These are phyloP conservation scores for Idaea straminata DNA, from an alignment of 2,888 invertebrate species.

Conservation along the genomic window DNA sequence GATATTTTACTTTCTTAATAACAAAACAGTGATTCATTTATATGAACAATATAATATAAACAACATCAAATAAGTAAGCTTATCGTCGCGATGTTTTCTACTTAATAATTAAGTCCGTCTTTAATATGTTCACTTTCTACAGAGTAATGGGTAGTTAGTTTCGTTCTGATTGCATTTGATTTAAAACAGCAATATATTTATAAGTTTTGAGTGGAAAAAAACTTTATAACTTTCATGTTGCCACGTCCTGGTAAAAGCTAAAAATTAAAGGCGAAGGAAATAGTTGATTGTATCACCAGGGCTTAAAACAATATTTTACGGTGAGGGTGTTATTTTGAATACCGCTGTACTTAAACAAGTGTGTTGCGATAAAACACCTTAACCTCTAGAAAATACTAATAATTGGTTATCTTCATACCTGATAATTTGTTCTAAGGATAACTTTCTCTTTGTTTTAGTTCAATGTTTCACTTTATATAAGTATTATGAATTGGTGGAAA, in stretches of 20 bases:
- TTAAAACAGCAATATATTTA: slow-evolving; percentile 49
- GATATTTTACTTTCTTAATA: neutral
- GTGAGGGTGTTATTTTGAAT: too few species aligned
- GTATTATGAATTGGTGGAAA: too few species aligned
- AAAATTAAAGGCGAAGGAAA: neutral
- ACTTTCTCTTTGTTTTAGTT: too few species aligned
- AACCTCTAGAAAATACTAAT: too few species aligned
- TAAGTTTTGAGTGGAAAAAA: slow-evolving; percentile 16
- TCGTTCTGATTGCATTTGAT: slow-evolving; percentile 52
- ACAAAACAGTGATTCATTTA: slow-evolving; percentile 1
- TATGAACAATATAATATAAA: neutral
- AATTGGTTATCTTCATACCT: too few species aligned
- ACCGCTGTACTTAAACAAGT: too few species aligned
- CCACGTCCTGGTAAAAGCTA: neutral
- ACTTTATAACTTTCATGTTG: neutral
- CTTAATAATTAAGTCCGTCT: slow-evolving; percentile 24
- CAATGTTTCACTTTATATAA: too few species aligned
- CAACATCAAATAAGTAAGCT: neutral
- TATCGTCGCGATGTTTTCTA: slow-evolving; percentile 20
- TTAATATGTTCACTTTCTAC: slow-evolving; percentile 57
- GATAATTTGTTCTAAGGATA: too few species aligned
- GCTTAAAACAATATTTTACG: too few species aligned
- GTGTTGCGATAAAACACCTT: too few species aligned
- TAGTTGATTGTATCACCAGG: neutral
- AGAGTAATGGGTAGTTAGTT: slow-evolving; percentile 52